phyloP scores from a whole-genome alignment of 2,113 vertebrate species.

The Clarias magur region DNA sequence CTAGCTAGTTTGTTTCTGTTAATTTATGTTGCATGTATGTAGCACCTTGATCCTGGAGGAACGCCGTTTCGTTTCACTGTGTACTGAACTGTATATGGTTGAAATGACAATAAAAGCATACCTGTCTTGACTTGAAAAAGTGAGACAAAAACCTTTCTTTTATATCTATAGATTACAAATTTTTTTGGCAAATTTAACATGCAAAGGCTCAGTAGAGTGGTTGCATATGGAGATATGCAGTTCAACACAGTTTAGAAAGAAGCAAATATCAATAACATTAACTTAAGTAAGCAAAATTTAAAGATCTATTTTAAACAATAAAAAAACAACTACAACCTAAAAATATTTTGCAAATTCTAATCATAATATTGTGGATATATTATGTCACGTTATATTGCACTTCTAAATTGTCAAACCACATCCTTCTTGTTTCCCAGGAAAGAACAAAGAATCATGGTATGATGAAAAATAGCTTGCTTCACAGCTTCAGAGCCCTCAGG shows the following conservation, averaged over 20 bases:
- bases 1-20: too few relatives aligned
- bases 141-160: too few relatives aligned
- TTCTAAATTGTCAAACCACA: not conserved
- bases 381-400: slow-evolving; percentile 18
- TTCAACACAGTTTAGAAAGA: not conserved
- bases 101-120: too few relatives aligned
- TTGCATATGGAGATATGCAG: not conserved
- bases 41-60: too few relatives aligned
- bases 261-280: not conserved
- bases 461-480: not conserved
- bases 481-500: not conserved
- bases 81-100: too few relatives aligned
- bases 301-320: not conserved
- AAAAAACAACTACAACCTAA: not conserved
- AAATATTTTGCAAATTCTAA: not conserved
- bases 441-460: not conserved
- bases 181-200: too few relatives aligned
- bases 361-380: not conserved
- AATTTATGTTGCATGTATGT: too few relatives aligned
- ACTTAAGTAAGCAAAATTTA: slow-evolving; percentile 10
- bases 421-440: slow-evolving; percentile 4
- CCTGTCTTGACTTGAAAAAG: too few relatives aligned
- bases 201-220: not conserved
- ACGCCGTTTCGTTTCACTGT: too few relatives aligned
- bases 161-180: too few relatives aligned